Base-by-base conservation (phyloP, 2,797 vertebrate genomes). In the Balearica regulorum region DNA sequence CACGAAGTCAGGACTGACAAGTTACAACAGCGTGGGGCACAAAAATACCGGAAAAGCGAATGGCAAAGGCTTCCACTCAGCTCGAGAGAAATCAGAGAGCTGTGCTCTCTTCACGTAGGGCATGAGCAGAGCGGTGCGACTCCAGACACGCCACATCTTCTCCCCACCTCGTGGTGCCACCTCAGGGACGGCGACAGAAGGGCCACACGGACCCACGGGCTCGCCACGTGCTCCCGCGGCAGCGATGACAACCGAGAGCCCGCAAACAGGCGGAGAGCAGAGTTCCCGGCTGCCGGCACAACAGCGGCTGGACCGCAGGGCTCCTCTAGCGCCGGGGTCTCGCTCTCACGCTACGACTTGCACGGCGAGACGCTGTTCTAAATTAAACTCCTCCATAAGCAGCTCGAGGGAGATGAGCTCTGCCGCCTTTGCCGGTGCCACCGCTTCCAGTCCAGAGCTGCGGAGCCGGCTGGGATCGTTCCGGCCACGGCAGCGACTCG, bases 391-490 rank as follows among this genome's bases (percentile, higher is more conserved):
- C n/a, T 20, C 55, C 35, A 31, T 9, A 37, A 62, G 43, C 28
- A 51, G 72, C 49, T 24, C 3, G 5, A 37, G 24, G 28, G 33
- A 44, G 51, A 65, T 1, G 8, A 2, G 28, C 53, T 16, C 46
- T 28, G 10, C 26, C n/a, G 11, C 7, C 54, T 51, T 16, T 7
- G 14, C 33, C 5, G 5, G 39, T n/a, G 54, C n/a, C 33, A n/a
- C 39, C 43, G 2, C 43, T n/a, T 31, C 57, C 43, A 20, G 0
- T 3, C 20, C 64, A 21, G 21, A 51, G 22, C 65, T 17, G 24
- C 2, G 2, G 54, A 17, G 19, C 19, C 3, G 5, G 43, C 26
- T 20, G 43, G 43, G 24, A 35, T 11, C 1, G 0, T 33, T 51
- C 57, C 2, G 2, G 72, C 35, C 65, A 35, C 9, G 11, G 31